phyloP scores from a whole-genome alignment of 2,797 vertebrate species.

The Gymnothorax reevesii region DNA sequence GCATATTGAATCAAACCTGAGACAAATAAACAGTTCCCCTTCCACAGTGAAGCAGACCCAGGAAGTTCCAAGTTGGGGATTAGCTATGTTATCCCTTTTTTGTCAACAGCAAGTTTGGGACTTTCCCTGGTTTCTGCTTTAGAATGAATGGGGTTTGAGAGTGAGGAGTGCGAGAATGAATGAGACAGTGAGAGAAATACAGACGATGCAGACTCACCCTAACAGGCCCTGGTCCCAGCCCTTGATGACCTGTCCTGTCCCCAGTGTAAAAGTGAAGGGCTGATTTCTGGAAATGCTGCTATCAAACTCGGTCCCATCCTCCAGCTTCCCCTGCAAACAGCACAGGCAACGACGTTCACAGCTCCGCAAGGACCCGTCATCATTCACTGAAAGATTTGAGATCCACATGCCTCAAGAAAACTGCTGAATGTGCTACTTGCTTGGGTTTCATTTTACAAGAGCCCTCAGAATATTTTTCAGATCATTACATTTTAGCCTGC shows the following conservation, averaged over 20 bases:
- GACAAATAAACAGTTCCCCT: too few relatives aligned
- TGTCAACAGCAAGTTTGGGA: too few relatives aligned
- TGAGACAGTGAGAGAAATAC: background rate
- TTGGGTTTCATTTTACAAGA: background rate
- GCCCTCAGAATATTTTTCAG: background rate
- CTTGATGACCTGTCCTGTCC: slow-evolving; percentile 87
- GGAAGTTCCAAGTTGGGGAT: too few relatives aligned
- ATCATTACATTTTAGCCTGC: background rate
- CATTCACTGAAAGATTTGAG: background rate
- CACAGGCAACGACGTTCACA: background rate
- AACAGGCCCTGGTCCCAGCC: slow-evolving; percentile 94
- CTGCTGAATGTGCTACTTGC: background rate
- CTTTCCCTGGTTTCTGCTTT: too few relatives aligned
- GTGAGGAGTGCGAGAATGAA: background rate
- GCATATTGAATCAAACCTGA: too few relatives aligned
- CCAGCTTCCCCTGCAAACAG: slow-evolving; percentile 77
- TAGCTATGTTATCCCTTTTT: too few relatives aligned
- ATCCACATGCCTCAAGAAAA: background rate
- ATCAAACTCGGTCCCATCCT: slow-evolving; percentile 91
- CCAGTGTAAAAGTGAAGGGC: slow-evolving; percentile 89
- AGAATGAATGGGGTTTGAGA: background rate
- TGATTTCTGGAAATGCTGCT: slow-evolving; percentile 85
- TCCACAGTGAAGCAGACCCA: too few relatives aligned
- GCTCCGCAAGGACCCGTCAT: background rate
- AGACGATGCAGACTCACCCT: slow-evolving; percentile 60